Conservation (phyloP, 2,888 invertebrate genomes). For the Chydorus sphaericus region DNA sequence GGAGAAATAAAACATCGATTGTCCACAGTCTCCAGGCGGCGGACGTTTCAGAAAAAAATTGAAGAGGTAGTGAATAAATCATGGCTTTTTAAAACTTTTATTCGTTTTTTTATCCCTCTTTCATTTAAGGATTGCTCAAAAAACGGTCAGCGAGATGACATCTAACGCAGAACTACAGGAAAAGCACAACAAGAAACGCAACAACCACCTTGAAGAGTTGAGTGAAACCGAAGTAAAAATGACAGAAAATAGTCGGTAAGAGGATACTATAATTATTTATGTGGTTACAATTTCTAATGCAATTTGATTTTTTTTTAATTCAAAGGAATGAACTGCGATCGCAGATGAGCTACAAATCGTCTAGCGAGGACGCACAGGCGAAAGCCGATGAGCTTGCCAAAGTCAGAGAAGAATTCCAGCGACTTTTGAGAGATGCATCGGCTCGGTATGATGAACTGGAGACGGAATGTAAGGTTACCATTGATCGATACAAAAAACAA, state of each 20-base stretch:
- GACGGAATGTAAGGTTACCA: conserved; percentile 49
- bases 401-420: conserved; percentile 55
- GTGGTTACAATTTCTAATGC: not conserved
- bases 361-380: conserved; percentile 58
- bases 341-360: conserved; percentile 65
- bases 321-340: conserved; percentile 56
- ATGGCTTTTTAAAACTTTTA: no score
- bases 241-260: conserved; percentile 47
- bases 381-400: conserved; percentile 62
- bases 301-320: not conserved
- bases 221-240: conserved; percentile 51
- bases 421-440: conserved; percentile 58
- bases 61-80: conserved; percentile 45
- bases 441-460: conserved; percentile 67
- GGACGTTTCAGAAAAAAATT: conserved; percentile 57
- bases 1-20: conserved; percentile 53
- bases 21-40: conserved; percentile 54
- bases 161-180: conserved; percentile 53
- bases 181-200: conserved; percentile 49
- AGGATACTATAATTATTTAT: not conserved
- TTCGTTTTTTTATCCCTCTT: conserved; percentile 12
- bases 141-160: conserved; percentile 49
- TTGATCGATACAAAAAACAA: conserved; percentile 50
- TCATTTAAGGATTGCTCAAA: conserved; percentile 48
- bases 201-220: conserved; percentile 53